Evolutionary conservation across 2,888 invertebrate species (phyloP).

Genomic region (Saturnia japonica): DNA sequence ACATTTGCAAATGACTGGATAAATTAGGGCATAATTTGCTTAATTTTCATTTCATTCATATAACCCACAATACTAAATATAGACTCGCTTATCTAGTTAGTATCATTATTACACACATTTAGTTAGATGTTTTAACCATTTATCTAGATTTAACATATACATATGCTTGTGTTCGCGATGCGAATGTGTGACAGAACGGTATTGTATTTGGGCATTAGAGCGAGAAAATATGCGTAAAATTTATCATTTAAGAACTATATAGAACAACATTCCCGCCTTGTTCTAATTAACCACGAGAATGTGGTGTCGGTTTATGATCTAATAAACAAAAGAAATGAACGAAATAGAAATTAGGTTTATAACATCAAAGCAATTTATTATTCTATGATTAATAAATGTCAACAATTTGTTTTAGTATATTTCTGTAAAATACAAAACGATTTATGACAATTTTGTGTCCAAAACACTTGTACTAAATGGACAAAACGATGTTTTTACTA

Average conservation of each 20-base stretch:
- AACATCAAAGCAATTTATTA: background rate
- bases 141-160: conserved; percentile 10
- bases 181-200: conserved; percentile 57
- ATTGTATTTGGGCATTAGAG: conserved; percentile 76
- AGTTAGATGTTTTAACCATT: background rate
- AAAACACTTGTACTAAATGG: no score
- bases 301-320: conserved; percentile 50
- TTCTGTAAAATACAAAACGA: no score
- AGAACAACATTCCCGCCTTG: conserved; percentile 61
- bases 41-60: conserved; percentile 18
- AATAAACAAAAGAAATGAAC: conserved; percentile 19
- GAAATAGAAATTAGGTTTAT: background rate
- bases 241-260: conserved; percentile 71
- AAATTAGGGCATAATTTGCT: conserved; percentile 16
- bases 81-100: conserved; percentile 2
- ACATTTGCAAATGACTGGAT: conserved; percentile 20
- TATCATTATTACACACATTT: background rate
- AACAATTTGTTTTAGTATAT: no score
- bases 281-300: conserved; percentile 63
- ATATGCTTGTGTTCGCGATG: background rate
- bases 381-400: no score
- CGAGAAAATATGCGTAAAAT: conserved; percentile 71
- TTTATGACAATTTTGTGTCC: no score
- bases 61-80: background rate
- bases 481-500: no score